A percentile compares a stretch with the other conserved stretches of the same genome.
These are phyloP conservation scores for Candidula unifasciata DNA, from an alignment of 2,888 invertebrate species.

Conservation along the genomic window DNA sequence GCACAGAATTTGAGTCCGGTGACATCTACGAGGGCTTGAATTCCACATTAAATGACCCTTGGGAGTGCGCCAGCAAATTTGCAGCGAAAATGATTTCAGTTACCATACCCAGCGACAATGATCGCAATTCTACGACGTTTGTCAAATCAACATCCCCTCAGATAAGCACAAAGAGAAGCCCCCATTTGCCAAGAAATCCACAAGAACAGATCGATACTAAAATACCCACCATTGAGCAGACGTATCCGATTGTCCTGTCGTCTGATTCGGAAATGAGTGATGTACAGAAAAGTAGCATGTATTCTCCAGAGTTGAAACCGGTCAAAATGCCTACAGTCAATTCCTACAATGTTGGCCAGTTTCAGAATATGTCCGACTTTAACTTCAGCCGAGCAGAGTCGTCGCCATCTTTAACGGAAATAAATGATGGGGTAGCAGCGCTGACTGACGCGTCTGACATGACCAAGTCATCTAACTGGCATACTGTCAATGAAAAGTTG, in stretches of 20 bases:
- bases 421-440: background rate
- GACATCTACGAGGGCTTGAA: background rate
- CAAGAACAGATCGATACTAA: background rate
- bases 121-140: background rate
- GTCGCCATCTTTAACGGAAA: background rate
- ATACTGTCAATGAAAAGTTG: background rate
- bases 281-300: background rate
- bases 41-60: background rate
- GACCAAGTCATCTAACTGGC: background rate
- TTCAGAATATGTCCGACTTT: background rate
- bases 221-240: background rate
- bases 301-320: background rate
- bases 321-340: background rate
- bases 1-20: background rate
- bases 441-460: background rate
- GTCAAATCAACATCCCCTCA: background rate
- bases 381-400: slow-evolving; percentile 27
- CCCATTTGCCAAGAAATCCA: too few species aligned
- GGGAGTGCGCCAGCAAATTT: background rate
- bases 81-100: background rate
- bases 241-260: background rate
- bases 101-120: background rate
- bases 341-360: background rate
- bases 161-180: background rate
- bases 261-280: slow-evolving; percentile 15